A percentile compares a stretch with the other conserved stretches of the same genome.
Conservation (phyloP, 2,113 vertebrate genomes). For the Actenoides lindsayi region DNA sequence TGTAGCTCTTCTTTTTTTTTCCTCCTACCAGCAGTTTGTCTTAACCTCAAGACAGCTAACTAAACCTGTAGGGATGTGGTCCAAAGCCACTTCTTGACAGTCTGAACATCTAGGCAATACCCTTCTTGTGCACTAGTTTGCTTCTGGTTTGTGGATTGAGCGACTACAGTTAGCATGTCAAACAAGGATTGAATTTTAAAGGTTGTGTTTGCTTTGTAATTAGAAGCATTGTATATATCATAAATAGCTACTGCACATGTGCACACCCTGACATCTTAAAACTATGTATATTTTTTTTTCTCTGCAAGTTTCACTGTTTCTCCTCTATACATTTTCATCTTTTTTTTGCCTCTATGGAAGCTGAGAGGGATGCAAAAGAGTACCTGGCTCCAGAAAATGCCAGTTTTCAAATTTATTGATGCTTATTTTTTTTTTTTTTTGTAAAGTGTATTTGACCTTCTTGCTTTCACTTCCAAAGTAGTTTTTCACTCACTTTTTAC, state of each 20-base stretch:
- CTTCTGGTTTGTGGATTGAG: not conserved
- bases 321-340: not conserved
- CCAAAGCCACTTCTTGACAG: not conserved
- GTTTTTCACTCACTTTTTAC: not conserved
- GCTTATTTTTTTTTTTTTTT: not conserved
- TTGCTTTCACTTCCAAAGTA: not conserved
- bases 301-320: not conserved
- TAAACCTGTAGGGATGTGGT: not conserved
- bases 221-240: not conserved
- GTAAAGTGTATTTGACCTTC: not conserved
- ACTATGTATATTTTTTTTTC: not conserved
- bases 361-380: not conserved
- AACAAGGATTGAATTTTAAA: not conserved
- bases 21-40: not conserved
- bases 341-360: not conserved
- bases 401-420: not conserved
- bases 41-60: not conserved
- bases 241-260: not conserved
- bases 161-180: not conserved
- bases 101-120: not conserved
- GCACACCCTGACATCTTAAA: not conserved
- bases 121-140: not conserved
- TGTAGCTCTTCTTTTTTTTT: not conserved
- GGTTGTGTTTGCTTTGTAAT: not conserved
- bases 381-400: not conserved